Evolutionary conservation across 2,888 invertebrate genomes (phyloP), one percentile per base, ranked within the genome.

Genomic region (Luffia ferchaultella): DNA sequence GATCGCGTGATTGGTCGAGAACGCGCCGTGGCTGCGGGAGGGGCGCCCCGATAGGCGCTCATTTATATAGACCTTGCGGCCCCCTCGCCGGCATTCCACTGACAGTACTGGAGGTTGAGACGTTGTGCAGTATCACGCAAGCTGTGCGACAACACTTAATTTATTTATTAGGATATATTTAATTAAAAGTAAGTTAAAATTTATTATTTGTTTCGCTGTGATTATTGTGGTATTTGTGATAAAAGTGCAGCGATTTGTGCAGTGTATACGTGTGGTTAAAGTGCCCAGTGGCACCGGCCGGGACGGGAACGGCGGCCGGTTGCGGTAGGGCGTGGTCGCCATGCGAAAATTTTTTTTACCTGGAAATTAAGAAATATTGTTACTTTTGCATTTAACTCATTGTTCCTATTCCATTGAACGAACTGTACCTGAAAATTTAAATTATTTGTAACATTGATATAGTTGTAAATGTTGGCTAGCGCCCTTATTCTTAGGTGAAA

Each of bases 1-100:
- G 67, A 87, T 85, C 79, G 80, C 78, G 78, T 86, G 82, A 90
- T 90, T 90, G 90, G 89, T 73, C 73, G 85, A 76, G 67, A 70
- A 68, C 66, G 66, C 63, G 65, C 68, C 61, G 69, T 67, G 67
- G 74, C 67, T 79, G 82, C 85, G 85, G 85, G 86, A 80, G 83
- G 83, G 80, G 67, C 78, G 77, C 67, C 69, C 75, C 73, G 78
- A 79, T 76, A 82, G 79, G 73, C 79, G 74, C 72, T 79, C 82
- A 70, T 79, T 78, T 79, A 83, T 85, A 85, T 86, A 87, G 82
- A 72, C 83, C 85, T 71, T 80, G 70, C 62, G 59, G 70, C 68
- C 70, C 48, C 51, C 53, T 53, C 49, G 18, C 68, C 67, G 72
- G 72, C 84, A 85, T 85, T 85, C 84, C 78, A 78, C 75, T 68